Evolutionary conservation across 2,797 vertebrate genomes (phyloP).

Genomic region (Varecia variegata): DNA sequence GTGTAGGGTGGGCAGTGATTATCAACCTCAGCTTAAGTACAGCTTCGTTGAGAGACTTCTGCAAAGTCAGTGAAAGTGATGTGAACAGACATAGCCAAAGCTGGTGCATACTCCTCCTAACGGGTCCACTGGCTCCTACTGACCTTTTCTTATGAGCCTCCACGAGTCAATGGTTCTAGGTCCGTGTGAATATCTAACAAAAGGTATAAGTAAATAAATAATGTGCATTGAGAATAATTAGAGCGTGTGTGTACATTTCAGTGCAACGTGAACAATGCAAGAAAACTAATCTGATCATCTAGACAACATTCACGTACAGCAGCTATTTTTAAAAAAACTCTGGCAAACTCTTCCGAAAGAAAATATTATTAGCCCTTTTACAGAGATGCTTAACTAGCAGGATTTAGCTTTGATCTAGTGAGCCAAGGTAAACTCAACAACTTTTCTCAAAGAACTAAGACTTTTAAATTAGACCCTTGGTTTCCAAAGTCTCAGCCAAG

Average conservation of each 20-base stretch:
- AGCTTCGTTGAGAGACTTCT: background rate
- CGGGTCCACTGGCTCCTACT: background rate
- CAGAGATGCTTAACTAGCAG: conserved; percentile 53
- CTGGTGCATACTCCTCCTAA: background rate
- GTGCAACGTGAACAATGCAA: background rate
- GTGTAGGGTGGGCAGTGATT: background rate
- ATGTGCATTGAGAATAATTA: background rate
- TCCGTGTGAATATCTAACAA: background rate
- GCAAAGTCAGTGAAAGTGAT: background rate
- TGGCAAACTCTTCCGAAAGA: conserved; percentile 52
- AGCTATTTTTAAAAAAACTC: conserved; percentile 6
- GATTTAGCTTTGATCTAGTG: conserved; percentile 54
- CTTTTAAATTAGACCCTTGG: conserved; percentile 4
- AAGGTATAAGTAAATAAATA: background rate
- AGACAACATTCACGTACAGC: background rate
- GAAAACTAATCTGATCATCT: conserved; percentile 1
- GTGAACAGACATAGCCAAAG: background rate
- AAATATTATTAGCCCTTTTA: conserved; percentile 55
- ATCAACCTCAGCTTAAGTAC: background rate
- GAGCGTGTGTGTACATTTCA: background rate
- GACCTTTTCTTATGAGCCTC: background rate
- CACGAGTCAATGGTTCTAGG: background rate
- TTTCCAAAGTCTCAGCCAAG: conserved; percentile 51
- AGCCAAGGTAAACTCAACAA: conserved; percentile 57
- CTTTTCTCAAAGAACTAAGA: conserved; percentile 46